A percentile compares a stretch with the other conserved stretches of the same genome.
Conservation (phyloP, 2,888 invertebrate species). For the Xylota sylvarum region DNA sequence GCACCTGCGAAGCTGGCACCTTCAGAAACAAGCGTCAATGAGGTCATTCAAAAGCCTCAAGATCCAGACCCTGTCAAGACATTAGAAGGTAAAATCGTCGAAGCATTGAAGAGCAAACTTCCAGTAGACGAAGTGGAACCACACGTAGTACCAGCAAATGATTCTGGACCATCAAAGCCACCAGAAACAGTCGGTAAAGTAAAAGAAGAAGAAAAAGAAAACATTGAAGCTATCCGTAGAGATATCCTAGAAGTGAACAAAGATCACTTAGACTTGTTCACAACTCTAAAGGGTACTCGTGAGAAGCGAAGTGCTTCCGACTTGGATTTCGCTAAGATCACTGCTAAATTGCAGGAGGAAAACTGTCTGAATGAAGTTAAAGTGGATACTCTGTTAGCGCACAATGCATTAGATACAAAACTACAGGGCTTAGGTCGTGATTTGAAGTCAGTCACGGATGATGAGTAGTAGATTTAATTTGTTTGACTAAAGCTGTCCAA, state of each 20-base stretch:
- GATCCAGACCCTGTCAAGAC: slow-evolving; percentile 26
- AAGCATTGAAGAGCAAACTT: slow-evolving; percentile 40
- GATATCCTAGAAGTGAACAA: slow-evolving; percentile 81
- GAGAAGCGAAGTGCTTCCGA: slow-evolving; percentile 70
- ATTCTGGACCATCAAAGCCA: slow-evolving; percentile 16
- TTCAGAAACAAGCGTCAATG: slow-evolving; percentile 12
- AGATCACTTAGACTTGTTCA: slow-evolving; percentile 45
- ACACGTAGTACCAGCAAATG: slow-evolving; percentile 15
- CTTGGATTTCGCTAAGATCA: slow-evolving; percentile 56
- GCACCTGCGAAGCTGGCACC: background rate
- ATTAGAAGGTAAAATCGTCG: background rate
- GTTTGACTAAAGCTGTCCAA: background rate
- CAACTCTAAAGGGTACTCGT: slow-evolving; percentile 46
- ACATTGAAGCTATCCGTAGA: slow-evolving; percentile 82
- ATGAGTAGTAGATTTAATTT: slow-evolving; percentile 58
- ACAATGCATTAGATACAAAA: slow-evolving; percentile 78
- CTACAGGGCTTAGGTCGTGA: slow-evolving; percentile 82
- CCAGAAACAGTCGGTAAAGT: slow-evolving; percentile 1
- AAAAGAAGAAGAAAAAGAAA: slow-evolving; percentile 68
- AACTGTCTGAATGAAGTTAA: slow-evolving; percentile 81
- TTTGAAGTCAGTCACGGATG: slow-evolving; percentile 82
- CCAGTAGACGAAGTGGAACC: slow-evolving; percentile 53
- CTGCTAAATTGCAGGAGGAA: slow-evolving; percentile 61
- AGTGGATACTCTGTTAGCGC: slow-evolving; percentile 74
- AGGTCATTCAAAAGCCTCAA: slow-evolving; percentile 24